Evolutionary conservation across 2,797 vertebrate species (phyloP), one percentile per base, ranked within the genome.

Genomic region (Lemur catta): DNA sequence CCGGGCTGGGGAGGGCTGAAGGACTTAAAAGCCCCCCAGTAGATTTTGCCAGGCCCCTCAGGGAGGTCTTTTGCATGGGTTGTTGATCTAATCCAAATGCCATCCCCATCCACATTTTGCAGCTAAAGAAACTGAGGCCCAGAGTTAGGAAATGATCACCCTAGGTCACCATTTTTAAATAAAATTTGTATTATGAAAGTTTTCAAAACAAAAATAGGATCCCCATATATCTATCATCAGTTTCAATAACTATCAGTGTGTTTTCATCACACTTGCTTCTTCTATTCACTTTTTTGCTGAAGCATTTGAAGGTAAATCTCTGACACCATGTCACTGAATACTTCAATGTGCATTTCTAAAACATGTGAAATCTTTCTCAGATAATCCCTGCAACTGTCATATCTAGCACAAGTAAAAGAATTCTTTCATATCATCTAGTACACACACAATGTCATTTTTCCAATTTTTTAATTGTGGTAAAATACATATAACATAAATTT

Each of bases 231-330:
- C 9, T 11, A 2, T 76, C 50, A 33, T 50, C 33, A 65, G 74
- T 41, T 65, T n/a, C 67, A 46, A 28, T 61, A 14, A 9, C 35
- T 74, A 11, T 33, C 59, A 33, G 0, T 8, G 48, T 17, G 55
- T 35, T 57, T n/a, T 20, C 0, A 2, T 52, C 61, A 50, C 11
- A 24, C 33, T 30, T 28, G 22, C 46, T 11, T 33, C 52, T 11
- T 72, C 9, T 0, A 7, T 18, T 12, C 41, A 9, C 9, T 57
- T 46, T 52, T 38, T 38, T 28, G 33, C 75, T 38, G 46, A 69
- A 69, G 30, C 12, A n/a, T 59, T 46, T 71, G 76, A 85, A 85
- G 50, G 50, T 50, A 69, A n/a, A 89, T 59, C 15, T 67, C 72
- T 55, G 74, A 17, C 41, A 26, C 63, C 13, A 50, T 57, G 41